Base-by-base conservation (phyloP, 2,888 invertebrate species). In the Ellobium chinense region DNA sequence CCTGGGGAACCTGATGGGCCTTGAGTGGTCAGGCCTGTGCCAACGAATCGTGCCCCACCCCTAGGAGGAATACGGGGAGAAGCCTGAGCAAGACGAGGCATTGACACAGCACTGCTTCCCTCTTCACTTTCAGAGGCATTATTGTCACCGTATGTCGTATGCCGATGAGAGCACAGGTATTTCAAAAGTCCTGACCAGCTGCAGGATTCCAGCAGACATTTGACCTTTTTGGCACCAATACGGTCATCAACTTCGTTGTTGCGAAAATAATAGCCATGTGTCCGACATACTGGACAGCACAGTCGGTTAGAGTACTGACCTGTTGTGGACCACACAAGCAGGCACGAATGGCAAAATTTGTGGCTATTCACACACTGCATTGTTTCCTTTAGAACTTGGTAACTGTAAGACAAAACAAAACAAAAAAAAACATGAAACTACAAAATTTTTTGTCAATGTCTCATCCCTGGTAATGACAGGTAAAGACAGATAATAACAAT, bases 311-410 rank as follows among this genome's bases (percentile, higher is more conserved):
- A 85, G 54, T 87, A 86, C 73, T 88, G 87, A n/a, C 89, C 90
- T 46, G 91, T 91, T 2, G 91, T 88, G 18, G 91, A 89, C 92
- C 92, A 92, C 37, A 91, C 91, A 63, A 89, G 89, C 37, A 91
- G 88, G 80, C 92, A 92, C 1, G 90, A 87, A 76, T 89, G 88
- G 81, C 92, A 92, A 85, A 91, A 92, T 77, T 88, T 87, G 85
- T 92, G 92, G 37, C 88, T 87, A 85, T 92, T 92, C 69, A 82
- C 82, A 79, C 92, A 92, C 84, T 89, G 85, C 70, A 89, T 87
- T 4, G 88, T 87, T 31, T 92, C 91, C 68, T 88, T 89, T 73
- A 91, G 84, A n/a, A 92, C 85, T 82, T 90, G 88, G 84, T 88
- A 92, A 83, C 92, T 92, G 89, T 37, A 89, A 88, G 78, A 29